Conservation (phyloP, 1,140 invertebrate genomes). For the Dreissena rostriformis region DNA sequence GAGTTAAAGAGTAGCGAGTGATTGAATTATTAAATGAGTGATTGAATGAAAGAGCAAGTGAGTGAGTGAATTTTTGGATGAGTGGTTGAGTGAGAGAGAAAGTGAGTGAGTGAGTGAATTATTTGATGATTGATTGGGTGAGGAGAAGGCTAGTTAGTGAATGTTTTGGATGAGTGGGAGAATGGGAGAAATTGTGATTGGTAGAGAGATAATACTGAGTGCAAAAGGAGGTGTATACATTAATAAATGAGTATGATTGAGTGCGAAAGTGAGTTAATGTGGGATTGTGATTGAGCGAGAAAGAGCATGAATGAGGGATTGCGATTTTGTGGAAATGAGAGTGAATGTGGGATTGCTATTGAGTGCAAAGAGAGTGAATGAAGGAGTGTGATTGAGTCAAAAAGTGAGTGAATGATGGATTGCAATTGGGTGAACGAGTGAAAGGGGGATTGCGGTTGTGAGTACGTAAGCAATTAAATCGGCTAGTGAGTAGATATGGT, state of each 20-base stretch:
- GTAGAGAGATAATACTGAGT: too few species aligned
- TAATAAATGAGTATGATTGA: neutral
- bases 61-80: too few species aligned
- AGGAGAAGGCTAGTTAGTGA: too few species aligned
- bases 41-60: neutral
- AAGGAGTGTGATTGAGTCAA: neutral
- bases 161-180: too few species aligned
- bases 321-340: neutral
- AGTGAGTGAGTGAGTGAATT: neutral
- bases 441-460: too few species aligned
- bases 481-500: too few species aligned
- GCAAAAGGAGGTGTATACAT: too few species aligned
- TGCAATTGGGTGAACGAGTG: too few species aligned
- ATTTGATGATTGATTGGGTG: too few species aligned
- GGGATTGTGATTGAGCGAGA: neutral
- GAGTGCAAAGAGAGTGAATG: neutral
- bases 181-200: too few species aligned
- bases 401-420: neutral
- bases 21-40: neutral
- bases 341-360: neutral
- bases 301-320: neutral
- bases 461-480: too few species aligned
- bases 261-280: neutral
- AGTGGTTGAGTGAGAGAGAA: neutral
- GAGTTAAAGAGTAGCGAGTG: neutral